Percentiles rank a stretch among this genome's conserved stretches.
Evolutionary conservation across 1,140 invertebrate genomes (phyloP).

Genomic region (Lordiphosa collinella): DNA sequence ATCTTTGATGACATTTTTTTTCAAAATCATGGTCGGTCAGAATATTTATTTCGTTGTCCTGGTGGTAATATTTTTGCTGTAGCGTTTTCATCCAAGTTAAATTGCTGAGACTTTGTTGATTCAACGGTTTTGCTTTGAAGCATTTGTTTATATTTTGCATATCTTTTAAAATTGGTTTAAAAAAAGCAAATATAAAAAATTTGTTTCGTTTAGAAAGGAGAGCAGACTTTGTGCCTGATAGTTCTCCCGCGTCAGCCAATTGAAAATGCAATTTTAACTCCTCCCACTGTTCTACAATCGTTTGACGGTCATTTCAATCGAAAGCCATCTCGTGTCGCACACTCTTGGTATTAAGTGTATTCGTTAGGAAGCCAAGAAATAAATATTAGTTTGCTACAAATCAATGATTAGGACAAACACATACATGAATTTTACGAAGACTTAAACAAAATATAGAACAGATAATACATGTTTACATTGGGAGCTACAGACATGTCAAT

Average conservation of each 20-base stretch:
- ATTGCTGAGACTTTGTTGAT: background rate
- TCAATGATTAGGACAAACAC: too few species aligned
- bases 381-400: too few species aligned
- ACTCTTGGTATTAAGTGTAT: too few species aligned
- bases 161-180: conserved; percentile 6
- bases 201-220: conserved; percentile 16
- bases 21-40: background rate
- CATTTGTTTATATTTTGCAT: conserved; percentile 2
- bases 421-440: too few species aligned
- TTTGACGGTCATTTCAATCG: too few species aligned
- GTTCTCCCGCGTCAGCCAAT: too few species aligned
- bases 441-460: too few species aligned
- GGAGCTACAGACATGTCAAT: conserved; percentile 1
- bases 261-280: too few species aligned
- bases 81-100: background rate
- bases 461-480: conserved; percentile 1
- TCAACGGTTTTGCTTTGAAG: conserved; percentile 2
- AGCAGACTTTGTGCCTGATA: conserved; percentile 2
- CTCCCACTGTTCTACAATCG: too few species aligned
- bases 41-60: background rate
- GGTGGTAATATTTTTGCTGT: conserved; percentile 1
- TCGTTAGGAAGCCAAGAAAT: too few species aligned
- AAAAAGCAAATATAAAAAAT: conserved; percentile 5
- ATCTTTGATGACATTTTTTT: background rate
- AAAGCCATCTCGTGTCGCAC: too few species aligned